Conservation (phyloP, 1,140 invertebrate species). For the Drosophila asahinai region DNA sequence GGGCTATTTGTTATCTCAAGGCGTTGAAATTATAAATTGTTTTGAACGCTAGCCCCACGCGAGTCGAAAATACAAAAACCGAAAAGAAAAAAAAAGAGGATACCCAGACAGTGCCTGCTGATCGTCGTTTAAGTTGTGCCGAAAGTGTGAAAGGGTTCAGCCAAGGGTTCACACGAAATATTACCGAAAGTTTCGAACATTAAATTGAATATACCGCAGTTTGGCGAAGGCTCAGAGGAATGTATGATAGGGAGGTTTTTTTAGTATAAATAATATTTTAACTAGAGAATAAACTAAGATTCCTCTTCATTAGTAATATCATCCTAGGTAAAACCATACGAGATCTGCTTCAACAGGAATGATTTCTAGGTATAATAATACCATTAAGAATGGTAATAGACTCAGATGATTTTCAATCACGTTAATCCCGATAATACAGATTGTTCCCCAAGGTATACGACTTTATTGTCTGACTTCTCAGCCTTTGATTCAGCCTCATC, state of each 20-base stretch:
- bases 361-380: neutral
- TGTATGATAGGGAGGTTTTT: too few relatives aligned
- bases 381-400: neutral
- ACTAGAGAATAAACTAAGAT: too few relatives aligned
- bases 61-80: conserved; percentile 24
- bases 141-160: conserved; percentile 79
- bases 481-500: conserved; percentile 7
- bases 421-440: conserved; percentile 3
- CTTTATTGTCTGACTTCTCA: neutral
- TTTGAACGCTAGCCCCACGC: conserved; percentile 70
- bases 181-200: conserved; percentile 14
- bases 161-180: conserved; percentile 74
- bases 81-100: conserved; percentile 7
- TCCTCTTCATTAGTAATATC: too few relatives aligned
- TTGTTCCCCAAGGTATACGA: neutral
- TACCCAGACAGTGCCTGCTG: conserved; percentile 32
- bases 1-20: conserved; percentile 83
- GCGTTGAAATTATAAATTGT: conserved; percentile 84
- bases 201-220: conserved; percentile 10
- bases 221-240: neutral
- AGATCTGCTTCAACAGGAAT: too few relatives aligned
- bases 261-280: too few relatives aligned
- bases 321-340: too few relatives aligned
- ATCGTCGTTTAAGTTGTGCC: conserved; percentile 45
- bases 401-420: neutral